Base-by-base conservation (phyloP, 2,797 vertebrate genomes). In the Rhodeus uyekii region DNA sequence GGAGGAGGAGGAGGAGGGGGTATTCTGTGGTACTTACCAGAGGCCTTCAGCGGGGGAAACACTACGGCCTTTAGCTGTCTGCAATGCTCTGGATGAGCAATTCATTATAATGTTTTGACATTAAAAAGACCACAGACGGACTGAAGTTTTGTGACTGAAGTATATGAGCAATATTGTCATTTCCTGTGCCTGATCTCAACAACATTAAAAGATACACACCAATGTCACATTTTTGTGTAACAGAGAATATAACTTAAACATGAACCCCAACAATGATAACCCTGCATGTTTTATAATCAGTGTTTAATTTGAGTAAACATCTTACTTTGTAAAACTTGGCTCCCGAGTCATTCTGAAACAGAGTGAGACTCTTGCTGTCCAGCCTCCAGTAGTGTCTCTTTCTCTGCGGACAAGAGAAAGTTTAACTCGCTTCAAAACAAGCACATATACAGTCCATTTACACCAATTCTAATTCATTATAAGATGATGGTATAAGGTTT, bases 311-410 rank as follows among this genome's bases (percentile, higher is more conserved):
- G 36, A 14, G 27, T 38, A 7, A 14, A 12, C 32, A 19, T 83
- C 93, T 92, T 92, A 96, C 95, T 95, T 96, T 96, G 87, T 96
- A 96, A 88, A 93, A 96, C 87, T 96, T 96, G 87, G 94, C 93
- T 86, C 94, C 95, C 1, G 94, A 94, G 89, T 96, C 95, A 60
- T 95, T 95, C 92, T 96, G 95, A 91, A 95, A 96, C 42, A 96
- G 92, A 83, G 94, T 96, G 82, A 96, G 88, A 87, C 93, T 95
- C 90, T 96, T 96, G 91, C 94, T 95, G 90, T 96, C 95, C 89
- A 96, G 90, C 84, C 95, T 94, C 95, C 95, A 96, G 89, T 93
- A 96, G 92, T 96, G 95, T 90, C 95, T 94, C 91, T 96, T 96
- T 86, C 95, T 88, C 95, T 96, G 90, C 27, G 39, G 29, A 72